Conservation (phyloP, 2,797 vertebrate species). For the Peromyscus attwateri region DNA sequence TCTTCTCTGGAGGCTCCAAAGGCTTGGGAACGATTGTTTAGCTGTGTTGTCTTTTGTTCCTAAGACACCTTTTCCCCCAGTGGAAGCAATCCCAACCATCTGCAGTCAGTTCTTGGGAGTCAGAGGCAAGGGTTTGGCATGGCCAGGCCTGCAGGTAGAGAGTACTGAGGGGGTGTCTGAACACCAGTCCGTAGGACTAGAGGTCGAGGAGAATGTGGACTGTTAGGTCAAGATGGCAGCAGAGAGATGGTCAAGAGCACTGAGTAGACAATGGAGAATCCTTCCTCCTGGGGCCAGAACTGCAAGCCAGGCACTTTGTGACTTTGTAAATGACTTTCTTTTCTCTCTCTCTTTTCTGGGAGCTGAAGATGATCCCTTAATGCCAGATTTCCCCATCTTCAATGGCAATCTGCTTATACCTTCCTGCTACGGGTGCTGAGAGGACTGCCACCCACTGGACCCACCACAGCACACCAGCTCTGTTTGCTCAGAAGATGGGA, state of each 20-base stretch:
- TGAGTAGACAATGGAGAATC: neutral
- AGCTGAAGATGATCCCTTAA: neutral
- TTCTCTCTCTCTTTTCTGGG: neutral
- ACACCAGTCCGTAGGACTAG: neutral
- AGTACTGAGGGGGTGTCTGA: neutral
- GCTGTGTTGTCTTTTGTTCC: neutral
- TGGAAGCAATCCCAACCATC: neutral
- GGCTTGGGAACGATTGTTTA: neutral
- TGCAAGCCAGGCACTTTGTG: neutral
- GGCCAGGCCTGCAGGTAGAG: neutral
- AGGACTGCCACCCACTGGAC: neutral
- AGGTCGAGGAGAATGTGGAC: neutral
- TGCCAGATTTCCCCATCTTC: neutral
- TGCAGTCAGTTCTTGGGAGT: neutral
- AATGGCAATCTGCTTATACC: neutral
- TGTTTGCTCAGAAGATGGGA: neutral
- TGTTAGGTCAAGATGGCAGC: neutral
- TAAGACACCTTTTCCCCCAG: neutral
- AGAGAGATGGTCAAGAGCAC: neutral
- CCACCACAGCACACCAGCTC: rapidly evolving
- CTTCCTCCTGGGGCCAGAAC: neutral
- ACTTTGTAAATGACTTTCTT: slow-evolving; percentile 2
- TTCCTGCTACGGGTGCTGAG: neutral
- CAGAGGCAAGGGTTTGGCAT: neutral
- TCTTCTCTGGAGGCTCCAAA: neutral